Base-by-base conservation (phyloP, 2,113 vertebrate genomes). In the Tragelaphus scriptus region DNA sequence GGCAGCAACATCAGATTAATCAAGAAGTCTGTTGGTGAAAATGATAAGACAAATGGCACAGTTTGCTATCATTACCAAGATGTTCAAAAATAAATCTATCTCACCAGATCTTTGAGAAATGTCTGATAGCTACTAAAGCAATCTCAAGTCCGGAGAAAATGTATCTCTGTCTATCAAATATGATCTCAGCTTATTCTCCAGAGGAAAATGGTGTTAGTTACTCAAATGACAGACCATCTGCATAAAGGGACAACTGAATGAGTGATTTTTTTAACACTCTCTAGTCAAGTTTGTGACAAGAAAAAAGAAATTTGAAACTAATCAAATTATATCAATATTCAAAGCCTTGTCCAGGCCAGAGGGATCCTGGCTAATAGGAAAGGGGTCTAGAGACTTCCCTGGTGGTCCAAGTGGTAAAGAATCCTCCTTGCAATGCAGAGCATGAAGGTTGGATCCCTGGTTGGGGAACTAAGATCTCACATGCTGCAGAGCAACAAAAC, bases 71-170 rank as follows among this genome's bases (percentile, higher is more conserved):
- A 49, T 88, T 91, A 94, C 61, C 79, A 81, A 88, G 30, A 40
- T 59, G 19, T 95, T 90, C 1, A 91, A 93, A 97, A 93, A 79
- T 58, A 91, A 93, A 80, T 30, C 21, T 65, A 4, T 75, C 30
- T 77, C 49, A 77, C 75, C 61, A 95, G 53, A 97, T 88, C 58
- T 89, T 88, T 77, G 49, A 81, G 56, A 97, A 91, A 90, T 71
- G 16, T 71, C 7, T 90, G 36, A 53, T 28, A 82, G 40, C 21
- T 90, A 49, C n/a, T 40, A 47, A 1, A 90, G 36, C 13, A 87
- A 93, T 63, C 30, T 95, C 53, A 81, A 85, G 40, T 56, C 53
- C 63, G 51, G 15, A 53, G 82, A 88, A 96, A 91, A 65, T 53
- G 1, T 88, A 49, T 55, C 87, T 93, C 71, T 96, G 21, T 8